phyloP scores from a whole-genome alignment of 2,113 vertebrate species.

The Galbula dea region DNA sequence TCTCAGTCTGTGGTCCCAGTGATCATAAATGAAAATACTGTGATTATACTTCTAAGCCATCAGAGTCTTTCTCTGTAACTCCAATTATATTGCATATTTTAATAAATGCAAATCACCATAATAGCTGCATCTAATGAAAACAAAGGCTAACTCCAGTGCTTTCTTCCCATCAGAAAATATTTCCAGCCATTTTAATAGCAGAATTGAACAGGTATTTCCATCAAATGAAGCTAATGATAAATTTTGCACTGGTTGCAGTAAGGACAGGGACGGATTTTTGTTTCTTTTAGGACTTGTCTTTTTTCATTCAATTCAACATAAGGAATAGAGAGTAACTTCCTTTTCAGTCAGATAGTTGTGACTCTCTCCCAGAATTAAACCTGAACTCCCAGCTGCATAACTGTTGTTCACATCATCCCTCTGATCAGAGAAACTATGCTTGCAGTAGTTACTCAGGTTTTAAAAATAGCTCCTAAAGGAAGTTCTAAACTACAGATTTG shows the following conservation, averaged over 20 bases:
- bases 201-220: not conserved
- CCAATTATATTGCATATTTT: not conserved
- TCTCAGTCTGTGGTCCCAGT: not conserved
- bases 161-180: not conserved
- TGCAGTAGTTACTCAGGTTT: not conserved
- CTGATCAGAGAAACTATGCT: not conserved
- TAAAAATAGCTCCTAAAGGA: not conserved
- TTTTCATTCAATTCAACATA: not conserved
- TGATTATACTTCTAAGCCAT: not conserved
- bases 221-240: not conserved
- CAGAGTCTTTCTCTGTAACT: not conserved
- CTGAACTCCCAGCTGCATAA: not conserved
- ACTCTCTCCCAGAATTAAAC: not conserved
- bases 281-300: not conserved
- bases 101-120: not conserved
- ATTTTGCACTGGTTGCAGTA: not conserved
- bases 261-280: not conserved
- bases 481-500: not conserved
- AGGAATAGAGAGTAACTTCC: not conserved
- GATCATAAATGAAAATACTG: not conserved
- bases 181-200: not conserved
- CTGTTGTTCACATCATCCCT: not conserved
- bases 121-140: not conserved
- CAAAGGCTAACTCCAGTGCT: not conserved
- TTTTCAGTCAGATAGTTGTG: not conserved